Evolutionary conservation across 2,888 invertebrate species (phyloP).

Genomic region (Bimastos eiseni): DNA sequence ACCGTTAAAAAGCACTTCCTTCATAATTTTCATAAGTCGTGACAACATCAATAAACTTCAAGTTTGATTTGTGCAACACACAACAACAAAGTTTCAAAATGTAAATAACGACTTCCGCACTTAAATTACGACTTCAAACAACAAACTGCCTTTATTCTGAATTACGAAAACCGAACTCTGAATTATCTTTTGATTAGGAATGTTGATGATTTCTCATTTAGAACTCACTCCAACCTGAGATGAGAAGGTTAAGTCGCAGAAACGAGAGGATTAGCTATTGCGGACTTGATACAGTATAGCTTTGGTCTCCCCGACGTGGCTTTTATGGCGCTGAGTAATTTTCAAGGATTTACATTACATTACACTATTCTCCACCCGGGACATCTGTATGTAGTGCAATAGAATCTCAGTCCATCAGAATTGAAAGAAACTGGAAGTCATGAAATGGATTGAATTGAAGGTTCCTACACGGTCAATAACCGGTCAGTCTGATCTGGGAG

Average conservation of each 20-base stretch:
- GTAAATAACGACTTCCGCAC: no score
- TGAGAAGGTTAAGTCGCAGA: not conserved
- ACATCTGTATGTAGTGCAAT: not conserved
- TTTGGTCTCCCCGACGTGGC: no score
- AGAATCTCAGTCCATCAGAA: not conserved
- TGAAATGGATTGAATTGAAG: not conserved
- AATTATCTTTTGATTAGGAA: no score
- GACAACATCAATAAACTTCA: not conserved
- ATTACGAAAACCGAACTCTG: no score
- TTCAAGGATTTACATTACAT: no score
- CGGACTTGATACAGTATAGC: no score
- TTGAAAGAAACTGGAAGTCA: not conserved
- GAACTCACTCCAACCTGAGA: not conserved
- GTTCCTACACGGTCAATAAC: not conserved
- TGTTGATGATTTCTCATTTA: not conserved
- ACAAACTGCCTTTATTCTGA: no score
- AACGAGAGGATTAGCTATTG: no score
- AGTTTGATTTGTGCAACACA: not conserved
- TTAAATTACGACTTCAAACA: no score
- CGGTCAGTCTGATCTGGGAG: not conserved
- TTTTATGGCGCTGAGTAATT: no score
- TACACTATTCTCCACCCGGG: not conserved
- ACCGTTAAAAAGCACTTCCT: not conserved
- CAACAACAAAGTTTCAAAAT: not conserved
- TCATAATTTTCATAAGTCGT: not conserved